phyloP scores from a whole-genome alignment of 30 jellyfish, hydroid and myxozoan genomes.

The Chrysaora quinquecirrha region DNA sequence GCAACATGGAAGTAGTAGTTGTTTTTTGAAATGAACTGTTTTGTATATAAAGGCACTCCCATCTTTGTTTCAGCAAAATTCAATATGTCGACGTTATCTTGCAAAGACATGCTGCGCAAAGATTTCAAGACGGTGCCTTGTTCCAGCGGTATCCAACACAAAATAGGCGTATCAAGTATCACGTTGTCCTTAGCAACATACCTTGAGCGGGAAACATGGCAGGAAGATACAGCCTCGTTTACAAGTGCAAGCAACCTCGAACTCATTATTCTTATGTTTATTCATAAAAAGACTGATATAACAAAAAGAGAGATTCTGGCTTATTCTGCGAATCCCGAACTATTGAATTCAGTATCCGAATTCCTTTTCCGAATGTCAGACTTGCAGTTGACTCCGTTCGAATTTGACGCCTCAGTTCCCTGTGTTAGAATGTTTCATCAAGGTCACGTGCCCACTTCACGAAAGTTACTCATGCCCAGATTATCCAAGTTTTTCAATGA shows the following conservation, averaged over 20 bases:
- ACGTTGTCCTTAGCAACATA: conserved; percentile 37
- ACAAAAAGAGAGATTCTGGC: conserved; percentile 64
- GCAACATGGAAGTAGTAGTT: no score
- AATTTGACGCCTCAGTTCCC: not conserved
- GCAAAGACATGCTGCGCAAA: conserved; percentile 75
- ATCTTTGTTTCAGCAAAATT: conserved; percentile 63
- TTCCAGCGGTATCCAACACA: not conserved
- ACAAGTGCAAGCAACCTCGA: conserved; percentile 9
- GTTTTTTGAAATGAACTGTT: not conserved
- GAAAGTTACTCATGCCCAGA: conserved; percentile 82
- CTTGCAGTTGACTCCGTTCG: not conserved
- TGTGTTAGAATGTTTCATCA: conserved; percentile 15
- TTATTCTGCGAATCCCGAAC: conserved; percentile 3
- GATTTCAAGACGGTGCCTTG: conserved; percentile 60
- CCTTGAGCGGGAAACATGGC: conserved; percentile 39
- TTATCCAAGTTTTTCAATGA: conserved; percentile 35
- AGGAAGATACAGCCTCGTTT: conserved; percentile 14
- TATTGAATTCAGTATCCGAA: not conserved
- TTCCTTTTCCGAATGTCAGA: conserved; percentile 19
- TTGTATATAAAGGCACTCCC: not conserved
- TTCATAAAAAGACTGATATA: conserved; percentile 27
- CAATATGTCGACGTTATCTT: conserved; percentile 44
- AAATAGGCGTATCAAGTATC: conserved; percentile 76
- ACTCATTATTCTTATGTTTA: conserved; percentile 66
- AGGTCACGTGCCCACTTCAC: conserved; percentile 48